Base-by-base conservation (phyloP, 2,113 vertebrate genomes). In the Gopherus flavomarginatus region DNA sequence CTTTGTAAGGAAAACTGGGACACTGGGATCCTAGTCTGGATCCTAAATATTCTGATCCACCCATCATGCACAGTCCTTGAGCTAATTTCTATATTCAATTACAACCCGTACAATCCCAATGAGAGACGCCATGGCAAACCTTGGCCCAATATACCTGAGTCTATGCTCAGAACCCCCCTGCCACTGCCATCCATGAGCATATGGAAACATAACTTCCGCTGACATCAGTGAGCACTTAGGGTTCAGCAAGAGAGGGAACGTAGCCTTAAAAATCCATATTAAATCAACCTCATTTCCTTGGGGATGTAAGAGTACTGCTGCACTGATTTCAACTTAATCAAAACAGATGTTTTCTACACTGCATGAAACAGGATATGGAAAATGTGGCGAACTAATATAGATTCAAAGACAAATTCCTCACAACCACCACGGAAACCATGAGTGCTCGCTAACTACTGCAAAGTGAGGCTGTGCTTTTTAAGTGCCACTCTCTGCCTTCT, bases 281-380 rank as follows among this genome's bases (percentile, higher is more conserved):
- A 96, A 97, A 94, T 85, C 87, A 96, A 96, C 94, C 86, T 86
- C 87, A 97, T 97, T 98, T 98, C 96, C 97, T 96, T 82, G 72
- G 94, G 95, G 96, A 97, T 93, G 92, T 93, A 96, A 97, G 92
- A 1, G 92, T 92, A 87, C 90, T 6, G 42, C 81, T 6, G 42
- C 81, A 53, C 93, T 97, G 96, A 97, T 97, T 97, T 96, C 89
- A 83, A 89, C 89, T 97, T 98, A 97, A 97, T 96, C 94, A 94
- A 95, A 97, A 94, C 95, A 97, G 96, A 97, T 98, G 96, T 95
- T 96, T 97, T 90, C 0, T 3, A 87, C 96, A 91, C 77, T 92
- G 92, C 91, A 95, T 97, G 93, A 78, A 97, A 92, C 96, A 97
- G 97, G 95, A 98, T 96, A 95, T 96, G 97, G 97, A 97, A 96